phyloP scores from a whole-genome alignment of 2,797 vertebrate genomes.

The Eospalax fontanierii region DNA sequence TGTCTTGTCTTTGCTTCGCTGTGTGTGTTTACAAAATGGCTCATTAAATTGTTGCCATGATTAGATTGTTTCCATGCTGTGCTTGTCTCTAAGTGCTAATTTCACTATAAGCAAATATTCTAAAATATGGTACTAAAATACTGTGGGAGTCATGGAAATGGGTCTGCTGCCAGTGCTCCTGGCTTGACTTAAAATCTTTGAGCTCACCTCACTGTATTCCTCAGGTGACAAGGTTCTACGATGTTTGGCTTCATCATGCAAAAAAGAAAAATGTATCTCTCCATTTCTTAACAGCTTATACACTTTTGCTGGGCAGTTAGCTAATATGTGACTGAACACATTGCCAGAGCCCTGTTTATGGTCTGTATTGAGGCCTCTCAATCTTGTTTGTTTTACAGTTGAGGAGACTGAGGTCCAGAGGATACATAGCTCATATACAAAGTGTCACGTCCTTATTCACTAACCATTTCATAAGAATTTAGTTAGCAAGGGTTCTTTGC shows the following conservation, averaged over 20 bases:
- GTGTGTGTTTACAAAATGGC: constrained; percentile 52
- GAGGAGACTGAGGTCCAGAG: neutral
- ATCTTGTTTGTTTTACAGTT: neutral
- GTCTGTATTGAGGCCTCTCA: neutral
- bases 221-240: neutral
- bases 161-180: neutral
- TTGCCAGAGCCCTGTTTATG: neutral
- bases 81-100: constrained; percentile 44
- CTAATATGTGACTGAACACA: neutral
- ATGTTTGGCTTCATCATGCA: neutral
- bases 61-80: constrained; percentile 11
- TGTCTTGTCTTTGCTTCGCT: constrained; percentile 75
- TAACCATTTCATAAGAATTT: neutral
- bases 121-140: constrained; percentile 42
- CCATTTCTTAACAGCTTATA: neutral
- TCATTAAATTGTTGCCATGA: neutral
- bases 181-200: neutral
- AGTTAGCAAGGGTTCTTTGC: neutral
- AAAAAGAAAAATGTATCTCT: neutral
- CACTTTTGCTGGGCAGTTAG: neutral
- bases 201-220: neutral
- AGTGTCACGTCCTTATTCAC: neutral
- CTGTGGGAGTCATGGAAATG: constrained; percentile 5
- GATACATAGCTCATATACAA: neutral
- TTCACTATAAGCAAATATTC: neutral